These are phyloP conservation scores for Numenius arquata DNA, from an alignment of 2,113 vertebrate genomes.

Conservation along the genomic window DNA sequence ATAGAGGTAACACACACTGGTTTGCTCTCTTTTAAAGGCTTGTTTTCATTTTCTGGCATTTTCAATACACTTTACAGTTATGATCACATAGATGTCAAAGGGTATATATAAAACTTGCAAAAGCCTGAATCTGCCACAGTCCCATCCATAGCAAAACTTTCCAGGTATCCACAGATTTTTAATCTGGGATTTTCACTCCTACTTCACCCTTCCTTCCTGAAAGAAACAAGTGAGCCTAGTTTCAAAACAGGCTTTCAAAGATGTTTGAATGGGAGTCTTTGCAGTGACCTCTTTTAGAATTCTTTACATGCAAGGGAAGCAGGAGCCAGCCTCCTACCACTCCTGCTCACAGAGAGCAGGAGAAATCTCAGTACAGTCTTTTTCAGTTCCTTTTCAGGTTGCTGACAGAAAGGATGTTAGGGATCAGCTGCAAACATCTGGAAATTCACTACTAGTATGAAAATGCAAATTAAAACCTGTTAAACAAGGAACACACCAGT, in stretches of 20 bases:
- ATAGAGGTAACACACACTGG: not conserved
- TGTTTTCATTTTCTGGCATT: not conserved
- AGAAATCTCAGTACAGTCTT: not conserved
- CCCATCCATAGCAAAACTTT: not conserved
- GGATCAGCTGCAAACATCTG: not conserved
- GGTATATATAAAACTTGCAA: not conserved
- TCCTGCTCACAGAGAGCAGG: not conserved
- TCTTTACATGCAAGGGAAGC: not conserved
- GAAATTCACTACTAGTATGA: not conserved
- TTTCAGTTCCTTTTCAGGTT: not conserved
- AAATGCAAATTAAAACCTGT: not conserved
- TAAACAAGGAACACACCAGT: not conserved
- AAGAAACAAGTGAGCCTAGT: not conserved
- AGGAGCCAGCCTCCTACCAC: not conserved
- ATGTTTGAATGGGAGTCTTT: not conserved
- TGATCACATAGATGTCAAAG: not conserved
- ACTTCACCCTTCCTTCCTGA: not conserved
- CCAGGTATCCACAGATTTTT: not conserved
- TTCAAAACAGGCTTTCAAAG: not conserved
- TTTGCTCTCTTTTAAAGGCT: not conserved
- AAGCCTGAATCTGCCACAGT: not conserved
- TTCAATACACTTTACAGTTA: not conserved
- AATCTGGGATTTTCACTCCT: not conserved
- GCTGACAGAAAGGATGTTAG: not conserved
- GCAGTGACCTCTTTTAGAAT: not conserved